These are phyloP conservation scores for Caenorhabditis drosophilae DNA, from an alignment of 2,888 invertebrate genomes.

Conservation along the genomic window DNA sequence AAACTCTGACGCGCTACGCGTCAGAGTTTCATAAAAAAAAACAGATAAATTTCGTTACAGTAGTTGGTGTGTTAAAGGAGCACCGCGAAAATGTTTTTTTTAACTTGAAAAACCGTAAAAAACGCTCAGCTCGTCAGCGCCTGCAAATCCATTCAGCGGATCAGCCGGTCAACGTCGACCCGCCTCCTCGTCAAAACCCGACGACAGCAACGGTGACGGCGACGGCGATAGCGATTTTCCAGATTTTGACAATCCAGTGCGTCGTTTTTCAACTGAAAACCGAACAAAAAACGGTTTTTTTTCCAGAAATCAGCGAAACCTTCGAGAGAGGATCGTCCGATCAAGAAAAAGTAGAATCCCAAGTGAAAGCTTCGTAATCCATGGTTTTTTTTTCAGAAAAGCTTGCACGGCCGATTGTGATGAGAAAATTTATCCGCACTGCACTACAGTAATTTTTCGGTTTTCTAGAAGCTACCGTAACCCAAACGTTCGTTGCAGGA, in stretches of 20 bases:
- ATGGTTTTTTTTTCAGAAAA: conserved; percentile 4
- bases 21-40: no score
- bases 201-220: background rate
- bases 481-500: no score
- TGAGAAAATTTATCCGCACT: conserved; percentile 39
- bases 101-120: no score
- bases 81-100: no score
- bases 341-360: background rate
- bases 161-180: conserved; percentile 1
- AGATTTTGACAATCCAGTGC: conserved; percentile 39
- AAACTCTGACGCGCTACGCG: no score
- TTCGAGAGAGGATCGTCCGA: background rate
- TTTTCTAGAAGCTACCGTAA: no score
- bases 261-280: background rate
- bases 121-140: no score
- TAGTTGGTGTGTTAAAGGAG: no score
- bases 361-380: background rate
- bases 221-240: conserved; percentile 32
- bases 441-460: conserved; percentile 24
- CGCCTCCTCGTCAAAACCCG: background rate
- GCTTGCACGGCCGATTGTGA: conserved; percentile 61
- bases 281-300: background rate
- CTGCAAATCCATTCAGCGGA: conserved; percentile 20
- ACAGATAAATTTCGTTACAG: no score
- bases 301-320: background rate